phyloP scores from a whole-genome alignment of 2,113 vertebrate species.

The Serinus canaria region DNA sequence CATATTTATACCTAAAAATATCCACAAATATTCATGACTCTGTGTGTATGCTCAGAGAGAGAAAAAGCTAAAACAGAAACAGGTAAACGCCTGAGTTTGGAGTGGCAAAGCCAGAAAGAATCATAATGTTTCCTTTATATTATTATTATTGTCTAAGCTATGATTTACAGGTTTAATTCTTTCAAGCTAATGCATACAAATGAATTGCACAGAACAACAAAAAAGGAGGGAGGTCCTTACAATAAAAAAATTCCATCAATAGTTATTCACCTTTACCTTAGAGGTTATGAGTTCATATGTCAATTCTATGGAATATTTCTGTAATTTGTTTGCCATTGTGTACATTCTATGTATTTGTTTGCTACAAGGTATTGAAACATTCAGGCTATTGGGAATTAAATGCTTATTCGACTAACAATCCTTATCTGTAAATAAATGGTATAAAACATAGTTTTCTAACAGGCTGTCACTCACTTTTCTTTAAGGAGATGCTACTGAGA shows the following conservation, averaged over 20 bases:
- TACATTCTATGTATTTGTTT: conserved; percentile 25
- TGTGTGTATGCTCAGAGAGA: background rate
- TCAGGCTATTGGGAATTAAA: conserved; percentile 45
- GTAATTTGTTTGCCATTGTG: conserved; percentile 58
- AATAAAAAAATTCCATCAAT: conserved; percentile 53
- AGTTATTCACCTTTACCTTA: conserved; percentile 63
- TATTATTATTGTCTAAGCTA: conserved; percentile 23
- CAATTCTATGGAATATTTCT: conserved; percentile 18
- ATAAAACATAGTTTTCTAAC: conserved; percentile 43
- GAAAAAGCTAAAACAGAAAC: background rate
- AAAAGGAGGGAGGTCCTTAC: background rate
- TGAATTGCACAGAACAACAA: conserved; percentile 17
- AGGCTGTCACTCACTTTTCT: conserved; percentile 44
- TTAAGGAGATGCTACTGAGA: conserved; percentile 43
- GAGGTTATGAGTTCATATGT: conserved; percentile 50
- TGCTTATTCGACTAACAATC: conserved; percentile 58
- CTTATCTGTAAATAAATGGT: conserved; percentile 18
- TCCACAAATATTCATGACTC: background rate
- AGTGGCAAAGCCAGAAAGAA: conserved; percentile 21
- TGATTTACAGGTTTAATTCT: conserved; percentile 61
- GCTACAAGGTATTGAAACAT: conserved; percentile 35
- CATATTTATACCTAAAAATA: background rate
- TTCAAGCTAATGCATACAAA: conserved; percentile 38
- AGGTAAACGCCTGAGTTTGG: background rate
- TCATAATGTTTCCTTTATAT: background rate